These are phyloP conservation scores for Conomelus anceps DNA, from an alignment of 2,888 invertebrate species.

Conservation along the genomic window DNA sequence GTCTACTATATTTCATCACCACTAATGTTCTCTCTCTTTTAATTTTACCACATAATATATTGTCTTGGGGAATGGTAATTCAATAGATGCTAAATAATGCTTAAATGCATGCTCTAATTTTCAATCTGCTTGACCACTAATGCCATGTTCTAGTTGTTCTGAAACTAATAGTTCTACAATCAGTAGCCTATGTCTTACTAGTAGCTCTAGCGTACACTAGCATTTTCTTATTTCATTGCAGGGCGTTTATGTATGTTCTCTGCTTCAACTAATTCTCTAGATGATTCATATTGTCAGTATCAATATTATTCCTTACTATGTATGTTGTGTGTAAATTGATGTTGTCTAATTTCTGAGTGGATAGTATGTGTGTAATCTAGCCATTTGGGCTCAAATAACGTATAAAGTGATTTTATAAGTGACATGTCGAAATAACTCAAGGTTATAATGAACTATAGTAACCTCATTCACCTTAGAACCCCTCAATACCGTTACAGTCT, in stretches of 20 bases:
- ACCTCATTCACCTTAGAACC: too few species aligned
- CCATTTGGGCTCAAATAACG: background rate
- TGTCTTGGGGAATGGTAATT: constrained; percentile 8
- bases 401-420: too few species aligned
- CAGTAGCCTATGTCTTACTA: background rate
- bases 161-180: background rate
- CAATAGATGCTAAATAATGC: background rate
- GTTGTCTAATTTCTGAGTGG: background rate
- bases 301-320: background rate
- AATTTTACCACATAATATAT: background rate
- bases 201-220: background rate
- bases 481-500: too few species aligned
- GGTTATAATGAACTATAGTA: too few species aligned
- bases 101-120: background rate
- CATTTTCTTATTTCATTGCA: background rate
- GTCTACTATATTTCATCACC: background rate
- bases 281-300: background rate
- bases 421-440: too few species aligned
- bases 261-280: background rate
- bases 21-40: background rate
- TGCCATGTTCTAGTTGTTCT: background rate
- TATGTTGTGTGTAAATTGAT: background rate
- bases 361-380: background rate
- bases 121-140: background rate
- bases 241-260: background rate